Base-by-base conservation (phyloP, 2,113 vertebrate genomes). In the Calonectris borealis region DNA sequence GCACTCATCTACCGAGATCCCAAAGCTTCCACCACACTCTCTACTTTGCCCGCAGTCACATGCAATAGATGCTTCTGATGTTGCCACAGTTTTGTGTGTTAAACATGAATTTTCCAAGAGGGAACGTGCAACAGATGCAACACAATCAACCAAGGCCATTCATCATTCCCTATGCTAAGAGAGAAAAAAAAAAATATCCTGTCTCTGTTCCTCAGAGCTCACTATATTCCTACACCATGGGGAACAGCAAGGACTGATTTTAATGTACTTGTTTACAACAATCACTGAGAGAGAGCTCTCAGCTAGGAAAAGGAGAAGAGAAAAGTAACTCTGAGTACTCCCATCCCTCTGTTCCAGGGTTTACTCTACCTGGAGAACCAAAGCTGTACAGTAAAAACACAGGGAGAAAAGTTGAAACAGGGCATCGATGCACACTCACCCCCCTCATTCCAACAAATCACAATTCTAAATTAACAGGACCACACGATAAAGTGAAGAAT, bases 151-250 rank as follows among this genome's bases (percentile, higher is more conserved):
- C 4, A 4, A 44, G 8, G 44, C 32, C 4, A 2, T 80, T 75
- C 82, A 73, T 79, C 81, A 70, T 54, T 86, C 68, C 57, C 62
- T 46, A 2, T 16, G 48, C 64, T 52, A 5, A 38, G 57, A 57
- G 12, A 34, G 15, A 7, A 7, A 16, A 61, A 24, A 40, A 82
- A 54, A 54, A 10, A 58, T 52, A 66, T 44, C 58, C 46, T 71
- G 44, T 44, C 52, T 57, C 32, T 58, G 40, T 8, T 61, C 26
- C 52, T 86, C 26, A 24, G 82, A 95, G 54, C 61, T 80, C 80
- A 38, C 36, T 55, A 1, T 21, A 60, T 78, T 54, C 68, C 62
- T 36, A 9, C 6, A 40, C 49, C 0, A 0, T 9, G 38, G 61
- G 61, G 71, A 93, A 78, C 16, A 69, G 54, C 85, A 51, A 78